Evolutionary conservation across 2,888 invertebrate species (phyloP).

Genomic region (Pachymerium ferrugineum): DNA sequence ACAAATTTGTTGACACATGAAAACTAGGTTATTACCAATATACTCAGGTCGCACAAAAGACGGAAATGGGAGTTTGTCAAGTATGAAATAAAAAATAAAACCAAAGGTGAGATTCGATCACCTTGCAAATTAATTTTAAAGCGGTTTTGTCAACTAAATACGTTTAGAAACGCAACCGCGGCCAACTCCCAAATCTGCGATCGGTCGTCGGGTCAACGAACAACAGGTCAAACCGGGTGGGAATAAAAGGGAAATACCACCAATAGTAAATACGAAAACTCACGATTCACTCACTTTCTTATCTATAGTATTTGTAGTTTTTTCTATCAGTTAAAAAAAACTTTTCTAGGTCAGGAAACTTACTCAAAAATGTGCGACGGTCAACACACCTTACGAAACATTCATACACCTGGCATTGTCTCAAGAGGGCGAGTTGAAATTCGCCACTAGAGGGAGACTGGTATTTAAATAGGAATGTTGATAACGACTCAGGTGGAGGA

Average conservation of each 20-base stretch:
- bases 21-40: background rate
- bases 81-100: background rate
- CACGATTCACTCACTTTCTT: background rate
- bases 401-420: background rate
- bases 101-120: no score
- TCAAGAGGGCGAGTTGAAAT: background rate
- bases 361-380: no score
- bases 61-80: background rate
- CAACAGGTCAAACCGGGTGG: no score
- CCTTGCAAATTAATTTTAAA: no score
- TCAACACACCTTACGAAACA: background rate
- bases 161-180: no score
- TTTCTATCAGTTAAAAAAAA: no score
- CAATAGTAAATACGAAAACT: background rate
- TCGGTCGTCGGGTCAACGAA: background rate
- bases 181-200: background rate
- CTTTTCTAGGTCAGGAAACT: no score
- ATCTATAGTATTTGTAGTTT: background rate
- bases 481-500: background rate
- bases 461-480: background rate
- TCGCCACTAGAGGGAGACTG: background rate
- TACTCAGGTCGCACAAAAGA: background rate
- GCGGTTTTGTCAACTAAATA: background rate
- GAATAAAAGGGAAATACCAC: background rate
- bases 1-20: background rate